Evolutionary conservation across 2,113 vertebrate genomes (phyloP), one percentile per base, ranked within the genome.

Genomic region (Cromileptes altivelis): DNA sequence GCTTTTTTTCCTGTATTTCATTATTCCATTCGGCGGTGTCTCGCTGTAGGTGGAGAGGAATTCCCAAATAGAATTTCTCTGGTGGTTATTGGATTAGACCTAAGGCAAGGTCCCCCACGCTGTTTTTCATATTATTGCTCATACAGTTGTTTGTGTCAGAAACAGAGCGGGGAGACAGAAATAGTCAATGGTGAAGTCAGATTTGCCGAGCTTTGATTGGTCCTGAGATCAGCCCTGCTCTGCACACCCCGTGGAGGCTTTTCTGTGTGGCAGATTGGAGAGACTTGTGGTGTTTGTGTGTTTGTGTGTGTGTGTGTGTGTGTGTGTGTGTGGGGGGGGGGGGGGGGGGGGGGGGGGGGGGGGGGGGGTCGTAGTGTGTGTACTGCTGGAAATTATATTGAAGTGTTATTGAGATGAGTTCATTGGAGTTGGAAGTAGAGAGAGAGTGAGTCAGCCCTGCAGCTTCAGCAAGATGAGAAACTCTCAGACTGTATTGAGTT

Each of bases 11-110:
- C 75, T 15, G 5, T 23, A 55, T 81, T 84, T 64, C 60, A 84
- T 88, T 84, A 68, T 61, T 78, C 56, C 8, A 15, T 53, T 42
- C 11, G 1, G 57, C 33, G 4, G 55, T 4, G 13, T 12, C 61
- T 47, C 6, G 53, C 78, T 37, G 64, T 3, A 62, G 78, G 84
- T 65, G 77, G 67, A 73, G 75, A 76, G 61, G 69, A 86, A 68
- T 72, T 68, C 86, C 61, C 80, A 56, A 76, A 88, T 86, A 84
- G 70, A n/a, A 78, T 88, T 82, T 85, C 62, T 58, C 13, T 2
- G 47, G 74, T 30, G 21, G 23, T 73, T 74, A 86, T 88, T 76
- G 58, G 81, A 88, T 84, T 11, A 57, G 40, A 17, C 0, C 64
- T 14, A 0, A 3, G 73, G 63, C 21, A 2, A 73, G 72, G 75